These are phyloP conservation scores for Ceyx margarethae DNA, from an alignment of 2,113 vertebrate genomes.

Conservation along the genomic window DNA sequence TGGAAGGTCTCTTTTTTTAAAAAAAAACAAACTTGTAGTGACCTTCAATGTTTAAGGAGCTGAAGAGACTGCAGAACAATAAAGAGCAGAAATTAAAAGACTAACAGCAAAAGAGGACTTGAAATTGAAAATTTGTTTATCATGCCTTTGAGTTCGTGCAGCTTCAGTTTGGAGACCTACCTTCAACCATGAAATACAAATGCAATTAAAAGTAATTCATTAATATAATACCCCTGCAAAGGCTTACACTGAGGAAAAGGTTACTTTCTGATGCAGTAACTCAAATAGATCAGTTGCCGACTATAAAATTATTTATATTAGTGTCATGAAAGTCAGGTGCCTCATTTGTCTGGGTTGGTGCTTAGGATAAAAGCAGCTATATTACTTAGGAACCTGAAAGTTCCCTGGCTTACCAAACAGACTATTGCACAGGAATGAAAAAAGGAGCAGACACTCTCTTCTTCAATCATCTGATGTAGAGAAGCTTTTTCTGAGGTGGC, in stretches of 20 bases:
- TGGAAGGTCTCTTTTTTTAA: background rate
- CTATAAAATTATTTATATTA: background rate
- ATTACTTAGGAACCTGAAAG: background rate
- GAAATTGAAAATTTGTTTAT: background rate
- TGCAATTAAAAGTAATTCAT: background rate
- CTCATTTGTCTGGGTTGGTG: background rate
- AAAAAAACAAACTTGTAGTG: background rate
- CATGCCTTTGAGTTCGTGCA: background rate
- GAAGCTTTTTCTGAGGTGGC: background rate
- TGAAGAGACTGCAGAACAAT: background rate
- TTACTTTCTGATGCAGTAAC: background rate
- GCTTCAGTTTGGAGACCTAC: background rate
- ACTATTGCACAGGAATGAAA: background rate
- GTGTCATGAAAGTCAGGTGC: rapidly evolving
- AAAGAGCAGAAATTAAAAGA: background rate
- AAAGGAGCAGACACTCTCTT: background rate
- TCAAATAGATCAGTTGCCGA: background rate
- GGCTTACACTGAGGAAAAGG: background rate
- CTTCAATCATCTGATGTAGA: background rate
- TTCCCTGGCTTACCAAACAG: background rate
- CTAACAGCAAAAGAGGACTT: background rate
- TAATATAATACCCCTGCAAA: background rate
- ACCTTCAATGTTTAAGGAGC: background rate
- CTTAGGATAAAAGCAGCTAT: background rate
- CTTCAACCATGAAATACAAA: background rate